phyloP scores from a whole-genome alignment of 2,888 invertebrate genomes.

The Drosophila mettleri region DNA sequence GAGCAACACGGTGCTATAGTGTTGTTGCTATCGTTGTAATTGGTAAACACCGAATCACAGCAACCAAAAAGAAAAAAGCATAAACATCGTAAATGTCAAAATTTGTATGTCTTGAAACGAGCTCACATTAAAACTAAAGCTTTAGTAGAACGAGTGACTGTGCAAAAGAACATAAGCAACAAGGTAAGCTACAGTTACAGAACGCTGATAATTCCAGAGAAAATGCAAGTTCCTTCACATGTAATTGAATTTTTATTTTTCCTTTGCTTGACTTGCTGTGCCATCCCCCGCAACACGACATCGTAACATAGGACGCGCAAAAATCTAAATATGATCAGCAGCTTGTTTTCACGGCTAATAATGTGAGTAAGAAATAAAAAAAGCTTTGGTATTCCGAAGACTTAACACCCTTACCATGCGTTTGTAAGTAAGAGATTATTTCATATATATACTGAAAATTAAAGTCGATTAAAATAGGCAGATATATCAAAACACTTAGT shows the following conservation, averaged over 20 bases:
- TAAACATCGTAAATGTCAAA: slow-evolving; percentile 11
- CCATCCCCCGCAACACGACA: background rate
- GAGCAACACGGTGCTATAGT: slow-evolving; percentile 67
- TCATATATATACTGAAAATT: background rate
- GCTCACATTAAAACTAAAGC: slow-evolving; percentile 15
- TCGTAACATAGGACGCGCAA: slow-evolving; percentile 41
- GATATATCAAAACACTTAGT: too few species aligned
- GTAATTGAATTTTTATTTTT: slow-evolving; percentile 49
- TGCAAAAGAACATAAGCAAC: slow-evolving; percentile 23
- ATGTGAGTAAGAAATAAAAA: slow-evolving; percentile 81
- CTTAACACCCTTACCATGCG: slow-evolving; percentile 38
- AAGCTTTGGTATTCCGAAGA: slow-evolving; percentile 25
- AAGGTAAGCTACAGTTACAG: slow-evolving; percentile 35
- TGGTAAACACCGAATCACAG: slow-evolving; percentile 45
- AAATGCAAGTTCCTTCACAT: slow-evolving; percentile 15
- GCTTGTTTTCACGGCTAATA: slow-evolving; percentile 83
- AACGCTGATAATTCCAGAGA: slow-evolving; percentile 19
- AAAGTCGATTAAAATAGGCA: background rate
- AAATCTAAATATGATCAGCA: slow-evolving; percentile 82
- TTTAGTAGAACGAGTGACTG: slow-evolving; percentile 16
- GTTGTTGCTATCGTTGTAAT: slow-evolving; percentile 32
- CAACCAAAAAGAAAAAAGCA: slow-evolving; percentile 25
- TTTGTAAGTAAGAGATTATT: background rate
- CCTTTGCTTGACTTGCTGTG: slow-evolving; percentile 4
- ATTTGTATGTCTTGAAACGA: slow-evolving; percentile 18